Base-by-base conservation (phyloP, 2,113 vertebrate genomes). In the Grus americana region DNA sequence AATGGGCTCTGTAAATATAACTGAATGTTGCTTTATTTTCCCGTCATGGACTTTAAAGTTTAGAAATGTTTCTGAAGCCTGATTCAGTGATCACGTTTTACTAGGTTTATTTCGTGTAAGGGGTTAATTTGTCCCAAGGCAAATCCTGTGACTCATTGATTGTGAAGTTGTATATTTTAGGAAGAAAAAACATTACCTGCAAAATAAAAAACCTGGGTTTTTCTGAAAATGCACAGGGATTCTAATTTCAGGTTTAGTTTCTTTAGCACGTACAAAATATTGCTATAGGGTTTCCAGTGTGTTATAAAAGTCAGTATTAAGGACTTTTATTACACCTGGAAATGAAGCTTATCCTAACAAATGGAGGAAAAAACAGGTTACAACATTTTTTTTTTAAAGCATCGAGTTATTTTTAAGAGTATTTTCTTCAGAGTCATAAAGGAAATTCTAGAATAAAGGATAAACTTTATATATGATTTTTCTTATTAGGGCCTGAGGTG, bases 241-340 rank as follows among this genome's bases (percentile, higher is more conserved):
- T 93, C 78, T 89, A 42, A 90, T 82, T 96, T 86, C 38, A 70
- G n/a, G 27, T 84, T 90, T 49, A 36, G 21, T 73, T 81, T 65
- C 84, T 87, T 90, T 63, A 90, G 34, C 59, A 65, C 17, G 7
- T 40, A 46, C 3, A 72, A 86, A 90, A 55, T 66, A 54, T 24
- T 81, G 59, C 67, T 61, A 58, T 8, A 76, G 10, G 11, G 12
- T 54, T 72, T 87, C 15, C 32, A 42, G 2, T 44, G 26, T 72
- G 9, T 58, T 85, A 36, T 42, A 20, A 57, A 89, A 90, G 36
- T 59, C 47, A 36, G 6, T 47, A 46, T 36, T 70, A 65, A 84
- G 57, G 21, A 46, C 22, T 86, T 63, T 9, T 38, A 23, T 72
- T 46, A n/a, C 7, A 49, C 22, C 26, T 58, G 23, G 50, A 95